A percentile compares a stretch with the other conserved stretches of the same genome.
Evolutionary conservation across 2,888 invertebrate genomes (phyloP).

Genomic region (Troilus luridus): DNA sequence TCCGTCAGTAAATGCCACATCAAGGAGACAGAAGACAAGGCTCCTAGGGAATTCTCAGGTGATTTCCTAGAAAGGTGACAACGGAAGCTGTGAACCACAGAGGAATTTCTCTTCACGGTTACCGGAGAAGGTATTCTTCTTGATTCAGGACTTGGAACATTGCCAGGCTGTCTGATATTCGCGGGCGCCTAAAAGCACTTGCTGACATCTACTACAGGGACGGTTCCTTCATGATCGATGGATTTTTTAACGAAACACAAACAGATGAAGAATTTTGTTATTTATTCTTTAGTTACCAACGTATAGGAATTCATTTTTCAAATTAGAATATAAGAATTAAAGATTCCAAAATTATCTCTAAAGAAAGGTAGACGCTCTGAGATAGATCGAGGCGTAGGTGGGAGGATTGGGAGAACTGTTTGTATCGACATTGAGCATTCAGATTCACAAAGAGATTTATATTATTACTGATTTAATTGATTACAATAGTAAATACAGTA

Average conservation of each 20-base stretch:
- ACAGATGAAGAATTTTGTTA: too few relatives aligned
- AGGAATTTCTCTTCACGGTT: slow-evolving; percentile 2
- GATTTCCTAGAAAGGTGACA: not conserved
- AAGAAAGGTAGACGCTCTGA: too few relatives aligned
- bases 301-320: too few relatives aligned
- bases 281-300: too few relatives aligned
- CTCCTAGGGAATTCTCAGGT: not conserved
- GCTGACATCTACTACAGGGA: not conserved
- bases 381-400: too few relatives aligned
- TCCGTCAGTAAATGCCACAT: slow-evolving; percentile 18
- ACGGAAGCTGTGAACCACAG: not conserved
- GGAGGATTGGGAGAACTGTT: too few relatives aligned
- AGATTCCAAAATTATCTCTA: too few relatives aligned
- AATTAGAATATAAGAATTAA: too few relatives aligned
- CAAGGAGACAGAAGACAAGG: not conserved
- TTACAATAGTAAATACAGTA: too few relatives aligned
- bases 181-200: not conserved
- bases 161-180: not conserved
- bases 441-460: too few relatives aligned
- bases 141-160: not conserved
- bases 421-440: too few relatives aligned
- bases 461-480: too few relatives aligned
- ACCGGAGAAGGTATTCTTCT: not conserved
- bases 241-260: not conserved
- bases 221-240: not conserved